Conservation (phyloP, 1,140 invertebrate genomes). For the Gonatopus flavifemur region DNA sequence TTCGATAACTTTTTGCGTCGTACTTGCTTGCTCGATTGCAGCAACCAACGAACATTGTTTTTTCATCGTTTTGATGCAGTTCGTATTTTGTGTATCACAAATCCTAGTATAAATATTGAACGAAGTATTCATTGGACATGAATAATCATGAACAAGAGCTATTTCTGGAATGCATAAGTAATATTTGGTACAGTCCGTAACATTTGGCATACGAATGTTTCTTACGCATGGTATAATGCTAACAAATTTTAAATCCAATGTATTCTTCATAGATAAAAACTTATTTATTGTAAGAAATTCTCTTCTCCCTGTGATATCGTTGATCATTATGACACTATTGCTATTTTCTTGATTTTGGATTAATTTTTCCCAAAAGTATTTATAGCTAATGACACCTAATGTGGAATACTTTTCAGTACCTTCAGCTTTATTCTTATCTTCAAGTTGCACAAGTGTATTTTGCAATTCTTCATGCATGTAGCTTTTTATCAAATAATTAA, state of each 20-base stretch:
- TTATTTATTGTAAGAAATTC: conserved; percentile 36
- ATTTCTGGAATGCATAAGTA: conserved; percentile 57
- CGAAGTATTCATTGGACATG: conserved; percentile 55
- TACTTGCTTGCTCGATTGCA: no score
- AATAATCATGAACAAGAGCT: conserved; percentile 50
- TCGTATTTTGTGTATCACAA: conserved; percentile 53
- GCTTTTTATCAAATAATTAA: conserved; percentile 25
- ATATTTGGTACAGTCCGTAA: conserved; percentile 58
- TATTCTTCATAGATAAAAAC: conserved; percentile 27
- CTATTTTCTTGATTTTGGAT: conserved; percentile 11
- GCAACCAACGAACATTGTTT: no score
- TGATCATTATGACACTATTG: conserved; percentile 32
- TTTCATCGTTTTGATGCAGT: no score
- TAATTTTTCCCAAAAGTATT: neutral
- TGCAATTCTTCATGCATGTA: conserved; percentile 18
- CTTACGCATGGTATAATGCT: conserved; percentile 52
- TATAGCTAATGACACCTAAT: no score
- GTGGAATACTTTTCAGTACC: neutral
- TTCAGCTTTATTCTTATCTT: neutral
- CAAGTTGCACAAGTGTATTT: neutral
- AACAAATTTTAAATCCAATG: conserved; percentile 30
- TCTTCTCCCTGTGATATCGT: conserved; percentile 31
- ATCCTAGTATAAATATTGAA: conserved; percentile 54
- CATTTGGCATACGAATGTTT: conserved; percentile 54
- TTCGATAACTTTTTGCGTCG: no score